These are phyloP conservation scores for Augochlora pura DNA, from an alignment of 1,140 invertebrate genomes.

Conservation along the genomic window DNA sequence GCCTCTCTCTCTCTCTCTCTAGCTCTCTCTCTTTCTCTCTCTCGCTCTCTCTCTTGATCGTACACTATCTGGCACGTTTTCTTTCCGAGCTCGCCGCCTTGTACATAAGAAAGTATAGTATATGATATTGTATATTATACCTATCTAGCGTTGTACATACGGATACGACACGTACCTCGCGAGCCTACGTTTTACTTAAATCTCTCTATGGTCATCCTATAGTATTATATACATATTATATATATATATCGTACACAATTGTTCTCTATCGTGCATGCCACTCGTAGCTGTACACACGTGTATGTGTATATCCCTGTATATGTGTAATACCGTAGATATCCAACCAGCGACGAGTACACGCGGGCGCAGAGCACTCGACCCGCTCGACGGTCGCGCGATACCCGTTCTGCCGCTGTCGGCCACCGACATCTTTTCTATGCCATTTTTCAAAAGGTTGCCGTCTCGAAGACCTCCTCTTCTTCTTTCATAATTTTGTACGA, in stretches of 20 bases:
- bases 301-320: constrained; percentile 40
- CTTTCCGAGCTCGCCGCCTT: background rate
- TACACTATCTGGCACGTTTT: background rate
- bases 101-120: background rate
- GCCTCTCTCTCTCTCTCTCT: too few species aligned
- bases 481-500: too few species aligned
- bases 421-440: too few species aligned
- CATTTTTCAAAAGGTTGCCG: too few species aligned
- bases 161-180: constrained; percentile 1
- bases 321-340: constrained; percentile 27
- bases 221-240: too few species aligned
- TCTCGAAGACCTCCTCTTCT: too few species aligned
- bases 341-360: constrained; percentile 15
- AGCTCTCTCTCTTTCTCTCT: background rate
- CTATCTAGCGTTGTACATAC: background rate
- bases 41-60: too few species aligned
- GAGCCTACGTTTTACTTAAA: constrained; percentile 18
- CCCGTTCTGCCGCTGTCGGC: background rate
- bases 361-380: constrained; percentile 8
- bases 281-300: background rate
- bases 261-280: background rate
- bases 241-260: background rate
- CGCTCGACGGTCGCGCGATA: background rate
- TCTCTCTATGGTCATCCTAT: background rate
- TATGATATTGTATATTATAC: too few species aligned